Evolutionary conservation across 2,797 vertebrate genomes (phyloP).

Genomic region (Lepilemur septentrionalis): DNA sequence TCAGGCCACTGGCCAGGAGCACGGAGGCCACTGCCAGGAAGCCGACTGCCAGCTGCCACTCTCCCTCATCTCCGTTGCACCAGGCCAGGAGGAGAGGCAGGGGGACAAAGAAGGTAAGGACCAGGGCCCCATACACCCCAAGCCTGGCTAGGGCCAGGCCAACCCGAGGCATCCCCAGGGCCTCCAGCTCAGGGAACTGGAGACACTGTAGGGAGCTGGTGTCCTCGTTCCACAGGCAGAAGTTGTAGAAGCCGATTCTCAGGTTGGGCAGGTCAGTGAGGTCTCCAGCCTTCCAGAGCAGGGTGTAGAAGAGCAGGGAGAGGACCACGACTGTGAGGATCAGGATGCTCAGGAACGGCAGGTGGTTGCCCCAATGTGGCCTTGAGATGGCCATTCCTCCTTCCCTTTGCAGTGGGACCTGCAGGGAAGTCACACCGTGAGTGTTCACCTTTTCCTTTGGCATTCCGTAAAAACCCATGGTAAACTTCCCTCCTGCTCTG

Average conservation of each 20-base stretch:
- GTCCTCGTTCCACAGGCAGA: slow-evolving; percentile 82
- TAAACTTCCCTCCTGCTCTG: accelerated
- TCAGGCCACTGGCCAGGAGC: slow-evolving; percentile 73
- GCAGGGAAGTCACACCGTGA: not conserved
- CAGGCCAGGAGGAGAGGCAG: slow-evolving; percentile 44
- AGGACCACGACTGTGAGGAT: not conserved
- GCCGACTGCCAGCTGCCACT: slow-evolving; percentile 50
- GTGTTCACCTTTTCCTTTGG: not conserved
- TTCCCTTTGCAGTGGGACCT: not conserved
- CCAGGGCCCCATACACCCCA: slow-evolving; percentile 75
- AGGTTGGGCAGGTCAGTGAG: slow-evolving; percentile 75
- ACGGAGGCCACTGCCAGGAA: not conserved
- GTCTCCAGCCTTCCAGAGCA: slow-evolving; percentile 79
- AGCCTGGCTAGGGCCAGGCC: slow-evolving; percentile 72
- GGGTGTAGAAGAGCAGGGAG: slow-evolving; percentile 72
- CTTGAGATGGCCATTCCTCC: not conserved
- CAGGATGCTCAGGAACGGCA: not conserved
- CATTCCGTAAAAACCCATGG: not conserved
- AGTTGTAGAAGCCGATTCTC: slow-evolving; percentile 83
- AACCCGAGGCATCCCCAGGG: slow-evolving; percentile 52
- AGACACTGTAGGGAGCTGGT: slow-evolving; percentile 64
- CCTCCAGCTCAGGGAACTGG: slow-evolving; percentile 49
- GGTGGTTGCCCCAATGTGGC: accelerated
- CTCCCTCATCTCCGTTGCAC: not conserved
- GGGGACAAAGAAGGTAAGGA: slow-evolving; percentile 74